Base-by-base conservation (phyloP, 30 jellyfish, hydroid and myxozoan genomes). In the Catostylus mosaicus region DNA sequence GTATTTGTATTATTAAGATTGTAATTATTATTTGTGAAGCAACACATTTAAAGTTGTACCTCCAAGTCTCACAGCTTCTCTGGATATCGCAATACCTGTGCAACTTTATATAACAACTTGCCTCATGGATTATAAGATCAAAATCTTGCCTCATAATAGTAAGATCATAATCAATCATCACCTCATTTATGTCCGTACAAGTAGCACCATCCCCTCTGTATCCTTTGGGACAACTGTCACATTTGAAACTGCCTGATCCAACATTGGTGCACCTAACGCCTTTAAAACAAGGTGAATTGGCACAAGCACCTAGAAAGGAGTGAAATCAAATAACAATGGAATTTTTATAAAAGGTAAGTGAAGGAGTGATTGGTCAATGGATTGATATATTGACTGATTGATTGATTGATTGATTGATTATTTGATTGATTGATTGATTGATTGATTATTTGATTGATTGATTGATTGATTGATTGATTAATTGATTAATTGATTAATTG, bases 141-240 rank as follows among this genome's bases (percentile, higher is more conserved):
- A n/a, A n/a, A n/a, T n/a, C n/a, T n/a, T n/a, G n/a, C n/a, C n/a
- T n/a, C n/a, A n/a, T n/a, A n/a, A n/a, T n/a, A n/a, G n/a, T n/a
- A n/a, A n/a, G n/a, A n/a, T n/a, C n/a, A n/a, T n/a, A n/a, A n/a
- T n/a, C 14, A 50, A 30, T 4, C 19, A 20, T 29, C 63, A 92
- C 99, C 91, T 93, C 99, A 64, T 93, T 47, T 18, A 93, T 75
- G 65, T 93, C 99, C 0, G 86, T 76, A 31, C 96, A 83, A 6
- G 85, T 88, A 56, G 54, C 60, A 16, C 97, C 99, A 74, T 93
- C 91, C 5, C 96, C 97, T 48, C 83, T 78, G 69, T 70, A 93
- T 0, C 99, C 99, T 37, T 82, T 75, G 0, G 97, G 99, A 78
- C 99, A 93, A 11, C 75, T 61, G 40, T 87, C 99, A 77, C 99